Conservation (phyloP, 1,140 invertebrate species). For the Scaptomyza montana region DNA sequence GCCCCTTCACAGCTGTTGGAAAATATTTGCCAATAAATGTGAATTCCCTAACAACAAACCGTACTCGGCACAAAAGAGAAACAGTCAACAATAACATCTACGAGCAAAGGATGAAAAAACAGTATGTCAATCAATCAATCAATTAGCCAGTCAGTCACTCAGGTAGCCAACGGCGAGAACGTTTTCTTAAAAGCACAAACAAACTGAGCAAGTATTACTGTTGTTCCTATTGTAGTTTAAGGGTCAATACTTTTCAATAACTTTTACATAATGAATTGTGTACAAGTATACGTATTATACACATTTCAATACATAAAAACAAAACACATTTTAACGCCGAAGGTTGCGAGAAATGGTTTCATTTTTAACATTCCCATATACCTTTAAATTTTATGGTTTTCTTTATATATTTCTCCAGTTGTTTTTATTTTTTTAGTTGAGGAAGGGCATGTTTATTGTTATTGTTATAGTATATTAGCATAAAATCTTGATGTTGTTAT, state of each 20-base stretch:
- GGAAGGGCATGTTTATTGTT: slow-evolving; percentile 26
- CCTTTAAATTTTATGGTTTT: slow-evolving; percentile 13
- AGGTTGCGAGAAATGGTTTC: slow-evolving; percentile 26
- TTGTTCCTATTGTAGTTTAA: slow-evolving; percentile 11
- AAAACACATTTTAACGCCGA: slow-evolving; percentile 8
- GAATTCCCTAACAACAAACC: slow-evolving; percentile 11
- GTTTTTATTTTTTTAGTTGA: slow-evolving; percentile 3
- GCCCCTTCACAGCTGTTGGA: neutral
- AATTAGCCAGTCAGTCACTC: neutral
- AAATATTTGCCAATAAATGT: slow-evolving; percentile 22
- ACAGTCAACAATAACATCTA: slow-evolving; percentile 19
- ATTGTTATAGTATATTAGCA: slow-evolving; percentile 29
- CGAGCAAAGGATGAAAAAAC: neutral
- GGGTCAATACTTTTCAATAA: slow-evolving; percentile 39
- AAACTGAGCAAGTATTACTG: neutral
- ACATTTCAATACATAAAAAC: slow-evolving; percentile 11
- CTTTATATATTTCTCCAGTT: neutral
- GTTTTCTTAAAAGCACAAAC: slow-evolving; percentile 6
- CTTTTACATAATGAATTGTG: neutral
- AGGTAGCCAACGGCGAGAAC: neutral
- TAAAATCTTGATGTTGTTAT: slow-evolving; percentile 26
- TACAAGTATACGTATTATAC: slow-evolving; percentile 1
- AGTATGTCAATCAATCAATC: slow-evolving; percentile 13
- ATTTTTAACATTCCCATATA: slow-evolving; percentile 21
- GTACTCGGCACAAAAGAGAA: slow-evolving; percentile 12